Conservation (phyloP, 2,797 vertebrate species). For the Dipus sagitta region DNA sequence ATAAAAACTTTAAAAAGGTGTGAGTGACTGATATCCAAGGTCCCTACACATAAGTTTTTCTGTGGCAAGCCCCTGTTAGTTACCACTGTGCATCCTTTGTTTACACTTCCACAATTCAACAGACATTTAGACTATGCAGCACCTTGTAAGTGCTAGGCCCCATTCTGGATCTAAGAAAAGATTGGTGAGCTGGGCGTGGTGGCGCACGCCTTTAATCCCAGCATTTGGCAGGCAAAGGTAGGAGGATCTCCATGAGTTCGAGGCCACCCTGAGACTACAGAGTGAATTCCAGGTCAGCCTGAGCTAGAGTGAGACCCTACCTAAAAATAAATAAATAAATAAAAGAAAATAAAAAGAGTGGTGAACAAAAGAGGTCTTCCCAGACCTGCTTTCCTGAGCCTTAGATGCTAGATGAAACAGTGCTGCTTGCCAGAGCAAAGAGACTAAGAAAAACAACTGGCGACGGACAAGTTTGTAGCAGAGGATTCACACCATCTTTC, state of each 20-base stretch:
- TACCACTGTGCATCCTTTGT: not conserved
- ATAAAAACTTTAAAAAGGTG: too few relatives aligned
- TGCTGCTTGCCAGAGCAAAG: not conserved
- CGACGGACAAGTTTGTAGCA: not conserved
- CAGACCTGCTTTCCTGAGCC: not conserved
- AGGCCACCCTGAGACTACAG: too few relatives aligned
- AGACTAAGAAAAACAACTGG: not conserved
- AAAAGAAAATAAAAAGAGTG: not conserved
- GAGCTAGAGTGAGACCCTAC: too few relatives aligned
- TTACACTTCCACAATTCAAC: constrained; percentile 45
- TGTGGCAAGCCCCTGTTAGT: not conserved
- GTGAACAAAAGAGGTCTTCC: not conserved
- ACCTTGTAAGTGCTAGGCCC: not conserved
- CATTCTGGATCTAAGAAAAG: not conserved
- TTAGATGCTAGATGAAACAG: not conserved
- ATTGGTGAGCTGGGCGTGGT: too few relatives aligned
- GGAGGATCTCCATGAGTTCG: too few relatives aligned
- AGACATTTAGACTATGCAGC: not conserved
- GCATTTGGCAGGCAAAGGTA: too few relatives aligned
- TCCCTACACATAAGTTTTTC: too few relatives aligned
- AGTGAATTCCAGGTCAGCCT: too few relatives aligned
- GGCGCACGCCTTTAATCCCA: too few relatives aligned
- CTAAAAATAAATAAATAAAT: too few relatives aligned
- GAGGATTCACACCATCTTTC: constrained; percentile 5
- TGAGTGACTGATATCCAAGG: too few relatives aligned